Evolutionary conservation across 2,113 vertebrate species (phyloP).

Genomic region (Nesogale talazaci): DNA sequence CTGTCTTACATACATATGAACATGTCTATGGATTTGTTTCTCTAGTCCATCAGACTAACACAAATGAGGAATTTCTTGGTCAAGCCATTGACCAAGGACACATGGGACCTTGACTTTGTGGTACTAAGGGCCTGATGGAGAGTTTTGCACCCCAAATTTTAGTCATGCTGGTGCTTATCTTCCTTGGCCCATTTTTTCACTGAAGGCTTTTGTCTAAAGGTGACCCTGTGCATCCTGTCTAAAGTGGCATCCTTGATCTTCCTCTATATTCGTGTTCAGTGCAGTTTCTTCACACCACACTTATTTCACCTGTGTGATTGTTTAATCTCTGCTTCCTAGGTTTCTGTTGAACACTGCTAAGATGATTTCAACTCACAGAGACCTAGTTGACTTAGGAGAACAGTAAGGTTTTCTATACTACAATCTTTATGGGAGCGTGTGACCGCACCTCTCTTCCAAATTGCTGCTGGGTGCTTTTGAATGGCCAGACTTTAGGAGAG

Average conservation of each 20-base stretch:
- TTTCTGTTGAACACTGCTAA: neutral
- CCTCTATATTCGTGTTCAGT: fast-evolving
- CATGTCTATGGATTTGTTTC: too few relatives aligned
- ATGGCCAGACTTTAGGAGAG: neutral
- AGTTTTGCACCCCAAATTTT: too few relatives aligned
- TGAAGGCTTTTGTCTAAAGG: neutral
- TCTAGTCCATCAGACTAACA: too few relatives aligned
- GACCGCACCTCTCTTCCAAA: neutral
- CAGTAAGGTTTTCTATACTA: neutral
- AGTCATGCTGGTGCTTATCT: fast-evolving
- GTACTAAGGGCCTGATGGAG: neutral
- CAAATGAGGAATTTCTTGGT: too few relatives aligned
- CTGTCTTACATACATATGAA: too few relatives aligned
- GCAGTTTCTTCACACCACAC: fast-evolving
- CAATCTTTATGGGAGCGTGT: neutral
- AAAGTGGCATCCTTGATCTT: fast-evolving
- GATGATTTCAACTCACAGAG: neutral
- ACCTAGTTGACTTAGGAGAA: too few relatives aligned
- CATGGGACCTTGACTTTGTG: fast-evolving
- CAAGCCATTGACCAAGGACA: too few relatives aligned
- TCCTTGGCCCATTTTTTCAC: fast-evolving
- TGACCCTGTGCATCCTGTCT: fast-evolving
- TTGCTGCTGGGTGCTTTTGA: neutral
- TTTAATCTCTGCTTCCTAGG: neutral
- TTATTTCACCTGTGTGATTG: fast-evolving